phyloP scores from a whole-genome alignment of 2,797 vertebrate genomes.

The Alectoris magna region DNA sequence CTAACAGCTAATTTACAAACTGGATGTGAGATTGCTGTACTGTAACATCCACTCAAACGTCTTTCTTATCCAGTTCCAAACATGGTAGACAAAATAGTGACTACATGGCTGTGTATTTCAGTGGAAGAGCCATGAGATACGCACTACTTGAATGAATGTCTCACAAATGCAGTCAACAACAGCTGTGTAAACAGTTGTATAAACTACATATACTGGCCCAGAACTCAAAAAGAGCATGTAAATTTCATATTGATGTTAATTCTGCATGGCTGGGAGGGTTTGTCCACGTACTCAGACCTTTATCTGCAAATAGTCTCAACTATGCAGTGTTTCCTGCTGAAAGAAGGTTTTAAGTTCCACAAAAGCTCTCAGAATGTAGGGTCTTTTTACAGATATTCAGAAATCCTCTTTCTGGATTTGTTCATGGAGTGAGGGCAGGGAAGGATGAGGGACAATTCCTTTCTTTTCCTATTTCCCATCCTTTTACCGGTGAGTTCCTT shows the following conservation, averaged over 20 bases:
- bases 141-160: background rate
- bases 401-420: background rate
- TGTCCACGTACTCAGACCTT: accelerated
- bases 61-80: background rate
- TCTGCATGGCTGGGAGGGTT: background rate
- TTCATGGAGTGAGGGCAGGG: background rate
- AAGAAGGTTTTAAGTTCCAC: background rate
- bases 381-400: background rate
- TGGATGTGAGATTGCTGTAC: background rate
- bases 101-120: background rate
- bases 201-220: background rate
- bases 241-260: background rate
- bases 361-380: background rate
- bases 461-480: background rate
- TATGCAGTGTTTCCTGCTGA: background rate
- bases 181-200: background rate
- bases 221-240: background rate
- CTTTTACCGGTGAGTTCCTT: background rate
- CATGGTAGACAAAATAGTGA: accelerated
- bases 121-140: background rate
- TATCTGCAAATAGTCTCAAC: background rate
- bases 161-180: background rate
- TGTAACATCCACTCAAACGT: background rate
- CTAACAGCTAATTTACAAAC: slow-evolving; percentile 29
- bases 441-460: background rate